Percentiles rank a stretch among this genome's conserved stretches.
These are phyloP conservation scores for Lasiurus cinereus DNA, from an alignment of 2,113 vertebrate genomes.

Conservation along the genomic window DNA sequence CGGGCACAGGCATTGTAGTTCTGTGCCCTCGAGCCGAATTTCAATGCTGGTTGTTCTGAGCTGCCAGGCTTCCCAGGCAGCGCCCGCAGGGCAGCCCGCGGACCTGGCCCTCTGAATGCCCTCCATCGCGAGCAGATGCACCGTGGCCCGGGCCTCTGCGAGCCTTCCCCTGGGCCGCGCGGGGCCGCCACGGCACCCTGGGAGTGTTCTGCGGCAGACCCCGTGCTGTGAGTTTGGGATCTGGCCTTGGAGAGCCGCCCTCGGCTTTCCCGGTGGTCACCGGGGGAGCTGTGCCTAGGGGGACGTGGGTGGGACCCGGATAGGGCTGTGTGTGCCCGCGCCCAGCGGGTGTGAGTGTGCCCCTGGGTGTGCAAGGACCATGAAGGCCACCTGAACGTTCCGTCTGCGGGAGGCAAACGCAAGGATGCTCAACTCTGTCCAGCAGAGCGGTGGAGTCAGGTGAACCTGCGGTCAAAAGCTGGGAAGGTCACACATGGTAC, in stretches of 20 bases:
- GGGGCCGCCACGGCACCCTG: rapidly evolving
- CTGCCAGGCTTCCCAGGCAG: neutral
- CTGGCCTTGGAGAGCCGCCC: neutral
- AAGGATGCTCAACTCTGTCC: neutral
- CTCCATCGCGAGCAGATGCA: neutral
- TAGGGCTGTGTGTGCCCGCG: no score
- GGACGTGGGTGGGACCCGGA: neutral
- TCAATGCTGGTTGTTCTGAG: neutral
- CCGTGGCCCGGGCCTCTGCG: neutral
- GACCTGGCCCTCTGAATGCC: neutral
- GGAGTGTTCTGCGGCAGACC: neutral
- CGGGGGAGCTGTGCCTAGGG: neutral
- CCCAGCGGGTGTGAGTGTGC: neutral
- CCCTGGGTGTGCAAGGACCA: rapidly evolving
- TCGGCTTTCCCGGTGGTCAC: neutral
- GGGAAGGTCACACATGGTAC: neutral
- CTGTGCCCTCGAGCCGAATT: neutral
- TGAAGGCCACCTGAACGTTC: neutral
- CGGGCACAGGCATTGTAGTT: neutral
- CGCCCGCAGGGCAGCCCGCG: neutral
- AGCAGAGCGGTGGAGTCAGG: neutral
- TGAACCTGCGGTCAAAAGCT: neutral
- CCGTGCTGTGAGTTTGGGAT: neutral
- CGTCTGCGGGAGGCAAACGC: neutral
- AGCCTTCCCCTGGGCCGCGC: rapidly evolving